phyloP scores from a whole-genome alignment of 2,888 invertebrate species.

The Eristalis intricaria region DNA sequence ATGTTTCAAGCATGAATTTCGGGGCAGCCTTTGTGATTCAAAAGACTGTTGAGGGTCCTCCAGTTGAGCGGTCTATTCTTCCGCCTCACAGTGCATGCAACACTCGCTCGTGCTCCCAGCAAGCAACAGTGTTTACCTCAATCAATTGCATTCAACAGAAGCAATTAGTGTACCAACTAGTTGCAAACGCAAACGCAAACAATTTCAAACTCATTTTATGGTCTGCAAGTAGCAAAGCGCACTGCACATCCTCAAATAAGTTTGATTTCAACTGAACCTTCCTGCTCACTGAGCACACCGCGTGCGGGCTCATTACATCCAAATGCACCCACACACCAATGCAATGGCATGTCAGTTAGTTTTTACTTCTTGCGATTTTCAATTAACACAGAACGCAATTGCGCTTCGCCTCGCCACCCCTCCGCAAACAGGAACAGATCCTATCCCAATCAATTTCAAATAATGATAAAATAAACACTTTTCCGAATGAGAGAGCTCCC shows the following conservation, averaged over 20 bases:
- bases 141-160: neutral
- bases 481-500: conserved; percentile 52
- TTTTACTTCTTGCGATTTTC: neutral
- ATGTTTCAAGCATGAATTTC: no score
- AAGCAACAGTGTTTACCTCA: neutral
- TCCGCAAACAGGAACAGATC: neutral
- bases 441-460: conserved; percentile 57
- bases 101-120: neutral
- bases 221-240: neutral
- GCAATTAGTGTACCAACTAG: neutral
- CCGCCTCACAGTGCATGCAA: neutral
- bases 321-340: neutral
- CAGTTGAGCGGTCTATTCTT: neutral
- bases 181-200: neutral
- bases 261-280: neutral
- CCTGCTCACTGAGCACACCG: neutral
- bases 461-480: conserved; percentile 67
- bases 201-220: neutral
- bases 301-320: neutral
- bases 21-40: no score
- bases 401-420: neutral
- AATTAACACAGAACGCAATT: conserved; percentile 3
- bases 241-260: neutral
- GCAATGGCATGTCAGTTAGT: neutral
- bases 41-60: neutral